Percentiles rank a stretch among this genome's conserved stretches.
phyloP scores from a whole-genome alignment of 2,113 vertebrate genomes.

The Haemorhous mexicanus region DNA sequence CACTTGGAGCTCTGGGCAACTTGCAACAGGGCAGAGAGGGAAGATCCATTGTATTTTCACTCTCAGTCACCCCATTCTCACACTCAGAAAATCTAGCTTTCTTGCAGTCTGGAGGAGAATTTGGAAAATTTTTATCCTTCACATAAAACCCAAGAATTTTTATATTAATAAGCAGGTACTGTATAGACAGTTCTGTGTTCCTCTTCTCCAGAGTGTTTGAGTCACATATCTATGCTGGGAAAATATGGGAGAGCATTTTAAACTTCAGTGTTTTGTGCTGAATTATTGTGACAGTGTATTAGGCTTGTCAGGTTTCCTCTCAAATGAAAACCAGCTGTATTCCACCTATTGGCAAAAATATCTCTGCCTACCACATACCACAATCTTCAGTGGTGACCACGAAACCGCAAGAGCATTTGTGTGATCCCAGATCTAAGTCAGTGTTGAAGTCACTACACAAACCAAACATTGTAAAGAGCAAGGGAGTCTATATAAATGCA shows the following conservation, averaged over 20 bases:
- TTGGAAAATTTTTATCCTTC: not conserved
- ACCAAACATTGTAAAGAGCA: conserved; percentile 84
- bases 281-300: conserved; percentile 65
- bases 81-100: not conserved
- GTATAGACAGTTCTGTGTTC: not conserved
- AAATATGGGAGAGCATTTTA: conserved; percentile 18
- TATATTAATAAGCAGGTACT: not conserved
- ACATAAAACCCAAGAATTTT: not conserved
- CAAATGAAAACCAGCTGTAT: conserved; percentile 80
- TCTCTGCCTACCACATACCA: conserved; percentile 71
- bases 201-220: not conserved
- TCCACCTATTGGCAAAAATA: conserved; percentile 74
- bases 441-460: conserved; percentile 80
- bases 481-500: conserved; percentile 71
- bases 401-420: conserved; percentile 82
- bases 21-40: not conserved
- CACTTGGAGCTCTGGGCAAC: not conserved
- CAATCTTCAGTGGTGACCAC: conserved; percentile 75
- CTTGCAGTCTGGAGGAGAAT: not conserved
- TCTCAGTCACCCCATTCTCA: not conserved
- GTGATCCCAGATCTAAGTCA: conserved; percentile 80
- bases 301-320: conserved; percentile 61
- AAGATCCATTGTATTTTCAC: not conserved
- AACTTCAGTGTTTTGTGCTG: conserved; percentile 35
- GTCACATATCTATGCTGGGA: not conserved